Percentiles rank a stretch among this genome's conserved stretches.
These are phyloP conservation scores for Athrips mouffetella DNA, from an alignment of 2,888 invertebrate species.

Conservation along the genomic window DNA sequence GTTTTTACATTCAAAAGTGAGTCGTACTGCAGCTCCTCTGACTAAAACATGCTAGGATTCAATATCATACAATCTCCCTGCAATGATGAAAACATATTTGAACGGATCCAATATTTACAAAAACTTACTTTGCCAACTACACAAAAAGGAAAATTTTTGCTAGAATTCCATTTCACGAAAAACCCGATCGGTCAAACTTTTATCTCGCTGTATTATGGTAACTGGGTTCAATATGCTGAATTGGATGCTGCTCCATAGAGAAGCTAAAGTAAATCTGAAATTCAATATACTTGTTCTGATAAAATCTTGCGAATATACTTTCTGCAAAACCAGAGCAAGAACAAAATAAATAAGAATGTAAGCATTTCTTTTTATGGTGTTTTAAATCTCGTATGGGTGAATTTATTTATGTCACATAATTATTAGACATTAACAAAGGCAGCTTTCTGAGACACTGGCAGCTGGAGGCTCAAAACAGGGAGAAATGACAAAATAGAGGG, in stretches of 20 bases:
- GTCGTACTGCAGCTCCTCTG: no score
- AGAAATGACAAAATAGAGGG: no score
- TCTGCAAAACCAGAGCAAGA: neutral
- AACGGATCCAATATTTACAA: neutral
- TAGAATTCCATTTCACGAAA: neutral
- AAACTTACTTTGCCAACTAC: neutral
- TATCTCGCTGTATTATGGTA: neutral
- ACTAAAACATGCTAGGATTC: no score
- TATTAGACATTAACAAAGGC: no score
- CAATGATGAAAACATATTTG: neutral
- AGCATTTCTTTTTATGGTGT: conserved; percentile 2
- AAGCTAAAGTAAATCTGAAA: conserved; percentile 2
- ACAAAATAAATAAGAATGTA: neutral
- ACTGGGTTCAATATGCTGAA: neutral
- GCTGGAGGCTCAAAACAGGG: no score
- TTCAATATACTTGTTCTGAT: conserved; percentile 1
- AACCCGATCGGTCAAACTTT: neutral
- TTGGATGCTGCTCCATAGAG: neutral
- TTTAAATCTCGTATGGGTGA: no score
- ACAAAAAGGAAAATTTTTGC: neutral
- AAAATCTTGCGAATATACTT: neutral
- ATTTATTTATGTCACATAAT: no score
- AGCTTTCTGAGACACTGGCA: no score
- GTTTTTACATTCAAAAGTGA: no score
- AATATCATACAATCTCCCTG: neutral